phyloP scores from a whole-genome alignment of 2,113 vertebrate genomes.

The Garra rufa region DNA sequence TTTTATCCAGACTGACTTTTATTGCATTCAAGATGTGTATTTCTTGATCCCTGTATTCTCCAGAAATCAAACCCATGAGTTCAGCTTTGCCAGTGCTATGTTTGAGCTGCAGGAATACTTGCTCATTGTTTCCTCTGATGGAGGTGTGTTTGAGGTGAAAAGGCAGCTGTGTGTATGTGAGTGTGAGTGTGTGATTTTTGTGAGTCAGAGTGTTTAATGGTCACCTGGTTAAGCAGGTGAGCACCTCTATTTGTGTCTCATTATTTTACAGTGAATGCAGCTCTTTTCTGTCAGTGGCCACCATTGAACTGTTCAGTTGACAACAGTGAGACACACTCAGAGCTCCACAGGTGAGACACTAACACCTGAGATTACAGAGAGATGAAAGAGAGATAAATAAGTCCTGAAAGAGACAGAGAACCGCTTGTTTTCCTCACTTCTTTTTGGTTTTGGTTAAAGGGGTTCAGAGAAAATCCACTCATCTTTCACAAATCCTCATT shows the following conservation, averaged over 20 bases:
- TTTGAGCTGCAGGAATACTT: too few species aligned
- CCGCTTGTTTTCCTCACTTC: neutral
- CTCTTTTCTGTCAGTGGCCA: too few species aligned
- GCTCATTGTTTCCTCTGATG: too few species aligned
- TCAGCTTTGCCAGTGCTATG: too few species aligned
- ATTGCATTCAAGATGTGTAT: too few species aligned
- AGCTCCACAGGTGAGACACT: neutral
- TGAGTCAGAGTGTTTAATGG: slow-evolving; percentile 15
- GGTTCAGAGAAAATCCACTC: neutral
- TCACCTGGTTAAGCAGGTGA: neutral
- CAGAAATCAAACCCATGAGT: too few species aligned
- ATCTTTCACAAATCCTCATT: neutral
- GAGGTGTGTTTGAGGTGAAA: too few species aligned
- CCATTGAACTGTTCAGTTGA: too few species aligned
- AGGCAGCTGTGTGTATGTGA: neutral
- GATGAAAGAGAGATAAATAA: neutral
- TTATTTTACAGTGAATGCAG: too few species aligned
- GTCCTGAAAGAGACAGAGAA: neutral
- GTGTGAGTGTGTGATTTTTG: slow-evolving; percentile 22
- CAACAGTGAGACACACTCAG: neutral
- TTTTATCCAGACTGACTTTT: too few species aligned
- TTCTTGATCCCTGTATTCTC: too few species aligned
- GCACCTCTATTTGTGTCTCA: slow-evolving; percentile 24
- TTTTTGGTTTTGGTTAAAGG: neutral
- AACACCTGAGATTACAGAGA: neutral